phyloP scores from a whole-genome alignment of 2,888 invertebrate species.

The Tetragonisca angustula region DNA sequence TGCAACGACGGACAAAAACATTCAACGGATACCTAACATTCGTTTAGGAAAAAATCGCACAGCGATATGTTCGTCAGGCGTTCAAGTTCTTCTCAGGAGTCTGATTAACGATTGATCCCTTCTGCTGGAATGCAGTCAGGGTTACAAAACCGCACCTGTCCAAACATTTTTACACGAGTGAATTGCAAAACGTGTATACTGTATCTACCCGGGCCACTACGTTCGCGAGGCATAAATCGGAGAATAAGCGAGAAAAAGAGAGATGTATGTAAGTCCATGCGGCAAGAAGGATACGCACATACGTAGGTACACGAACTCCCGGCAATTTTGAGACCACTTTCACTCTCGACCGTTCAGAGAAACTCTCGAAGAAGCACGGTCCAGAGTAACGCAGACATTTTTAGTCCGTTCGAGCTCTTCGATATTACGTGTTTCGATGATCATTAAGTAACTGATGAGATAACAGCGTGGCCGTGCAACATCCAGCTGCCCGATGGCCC shows the following conservation, averaged over 20 bases:
- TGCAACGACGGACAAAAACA: neutral
- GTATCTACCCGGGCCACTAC: neutral
- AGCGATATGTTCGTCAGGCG: neutral
- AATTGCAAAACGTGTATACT: slow-evolving; percentile 68
- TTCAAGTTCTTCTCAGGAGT: neutral
- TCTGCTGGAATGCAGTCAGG: slow-evolving; percentile 62
- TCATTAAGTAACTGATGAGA: slow-evolving; percentile 61
- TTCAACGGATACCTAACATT: neutral
- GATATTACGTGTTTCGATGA: slow-evolving; percentile 50
- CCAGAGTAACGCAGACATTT: slow-evolving; percentile 39
- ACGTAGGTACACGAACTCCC: slow-evolving; percentile 14
- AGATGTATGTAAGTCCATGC: neutral
- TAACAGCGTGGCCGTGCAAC: slow-evolving; percentile 7
- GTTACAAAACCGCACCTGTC: slow-evolving; percentile 73
- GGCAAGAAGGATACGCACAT: neutral
- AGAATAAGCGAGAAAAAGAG: neutral
- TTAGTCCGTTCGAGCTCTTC: slow-evolving; percentile 36
- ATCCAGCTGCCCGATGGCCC: neutral
- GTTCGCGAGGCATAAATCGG: slow-evolving; percentile 29
- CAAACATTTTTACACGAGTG: slow-evolving; percentile 70
- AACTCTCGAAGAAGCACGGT: slow-evolving; percentile 69
- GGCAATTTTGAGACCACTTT: slow-evolving; percentile 82
- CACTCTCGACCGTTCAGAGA: slow-evolving; percentile 74
- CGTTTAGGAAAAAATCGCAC: neutral
- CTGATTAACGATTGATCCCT: slow-evolving; percentile 35